Percentiles rank a stretch among this genome's conserved stretches.
These are phyloP conservation scores for Stenoptilia bipunctidactyla DNA, from an alignment of 2,888 invertebrate genomes.

Conservation along the genomic window DNA sequence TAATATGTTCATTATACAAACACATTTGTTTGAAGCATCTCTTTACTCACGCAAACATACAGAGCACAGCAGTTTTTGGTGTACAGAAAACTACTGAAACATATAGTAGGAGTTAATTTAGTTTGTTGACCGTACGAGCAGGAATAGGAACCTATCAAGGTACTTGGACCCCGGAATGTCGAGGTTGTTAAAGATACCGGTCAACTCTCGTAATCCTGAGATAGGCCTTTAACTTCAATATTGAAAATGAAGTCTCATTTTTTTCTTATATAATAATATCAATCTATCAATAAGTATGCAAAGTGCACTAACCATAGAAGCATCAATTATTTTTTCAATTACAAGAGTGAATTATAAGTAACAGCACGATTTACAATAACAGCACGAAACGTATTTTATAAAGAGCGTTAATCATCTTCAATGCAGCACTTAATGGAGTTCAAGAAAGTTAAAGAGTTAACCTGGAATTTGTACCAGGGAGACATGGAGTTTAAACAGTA, in stretches of 20 bases:
- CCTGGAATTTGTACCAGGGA: no score
- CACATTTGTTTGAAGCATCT: not conserved
- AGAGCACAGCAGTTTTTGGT: not conserved
- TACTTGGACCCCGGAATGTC: constrained; percentile 17
- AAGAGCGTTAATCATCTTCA: no score
- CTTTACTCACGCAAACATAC: constrained; percentile 1
- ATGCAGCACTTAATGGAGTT: no score
- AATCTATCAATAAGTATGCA: no score
- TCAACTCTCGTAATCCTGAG: constrained; percentile 18
- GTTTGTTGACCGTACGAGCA: not conserved
- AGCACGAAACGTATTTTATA: no score
- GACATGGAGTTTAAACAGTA: no score
- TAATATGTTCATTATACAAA: constrained; percentile 1
- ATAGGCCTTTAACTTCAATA: constrained; percentile 13
- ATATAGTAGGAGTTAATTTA: not conserved
- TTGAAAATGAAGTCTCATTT: constrained; percentile 5
- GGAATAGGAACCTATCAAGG: constrained; percentile 11
- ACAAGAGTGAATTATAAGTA: no score
- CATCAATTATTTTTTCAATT: no score
- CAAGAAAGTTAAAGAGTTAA: no score
- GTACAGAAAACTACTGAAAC: not conserved
- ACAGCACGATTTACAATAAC: no score
- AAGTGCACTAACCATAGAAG: no score
- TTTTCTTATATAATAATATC: constrained; percentile 2
- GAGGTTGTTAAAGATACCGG: constrained; percentile 14